These are phyloP conservation scores for Rambutsinella grinnellia DNA, from an alignment of 2,888 invertebrate genomes.

Conservation along the genomic window DNA sequence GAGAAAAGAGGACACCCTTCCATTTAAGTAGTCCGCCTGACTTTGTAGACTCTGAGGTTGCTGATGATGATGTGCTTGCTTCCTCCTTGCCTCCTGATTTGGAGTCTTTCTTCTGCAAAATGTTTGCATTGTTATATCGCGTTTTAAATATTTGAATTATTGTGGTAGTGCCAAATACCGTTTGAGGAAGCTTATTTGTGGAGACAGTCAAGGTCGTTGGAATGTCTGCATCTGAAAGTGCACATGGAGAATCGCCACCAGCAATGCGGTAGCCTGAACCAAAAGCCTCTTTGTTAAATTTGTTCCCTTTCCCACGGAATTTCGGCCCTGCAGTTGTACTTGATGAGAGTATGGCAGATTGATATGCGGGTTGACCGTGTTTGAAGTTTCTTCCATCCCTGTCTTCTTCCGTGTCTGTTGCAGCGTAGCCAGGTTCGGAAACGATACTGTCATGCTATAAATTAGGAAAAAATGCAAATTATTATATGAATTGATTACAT, in stretches of 20 bases:
- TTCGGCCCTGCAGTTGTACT: slow-evolving; percentile 39
- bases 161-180: too few species aligned
- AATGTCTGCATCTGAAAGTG: slow-evolving; percentile 62
- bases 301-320: slow-evolving; percentile 46
- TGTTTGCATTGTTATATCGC: too few species aligned
- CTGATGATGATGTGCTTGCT: slow-evolving; percentile 43
- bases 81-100: slow-evolving; percentile 28
- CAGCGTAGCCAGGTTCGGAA: slow-evolving; percentile 63
- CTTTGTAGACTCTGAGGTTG: slow-evolving; percentile 44
- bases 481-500: not conserved
- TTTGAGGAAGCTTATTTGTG: slow-evolving; percentile 49
- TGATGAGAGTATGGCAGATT: slow-evolving; percentile 63
- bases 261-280: slow-evolving; percentile 56
- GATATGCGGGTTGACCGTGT: slow-evolving; percentile 65
- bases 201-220: slow-evolving; percentile 52
- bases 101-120: slow-evolving; percentile 34
- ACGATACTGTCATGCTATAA: slow-evolving; percentile 64
- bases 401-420: slow-evolving; percentile 51
- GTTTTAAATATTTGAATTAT: too few species aligned
- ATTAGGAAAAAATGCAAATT: not conserved
- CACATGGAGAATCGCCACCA: slow-evolving; percentile 53
- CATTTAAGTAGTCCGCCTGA: slow-evolving; percentile 77
- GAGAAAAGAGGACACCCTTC: slow-evolving; percentile 82
- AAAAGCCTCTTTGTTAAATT: slow-evolving; percentile 52
- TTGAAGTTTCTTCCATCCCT: slow-evolving; percentile 63